A percentile compares a stretch with the other conserved stretches of the same genome.
These are phyloP conservation scores for Muscicapa adusta DNA, from an alignment of 2,113 vertebrate genomes.

Conservation along the genomic window DNA sequence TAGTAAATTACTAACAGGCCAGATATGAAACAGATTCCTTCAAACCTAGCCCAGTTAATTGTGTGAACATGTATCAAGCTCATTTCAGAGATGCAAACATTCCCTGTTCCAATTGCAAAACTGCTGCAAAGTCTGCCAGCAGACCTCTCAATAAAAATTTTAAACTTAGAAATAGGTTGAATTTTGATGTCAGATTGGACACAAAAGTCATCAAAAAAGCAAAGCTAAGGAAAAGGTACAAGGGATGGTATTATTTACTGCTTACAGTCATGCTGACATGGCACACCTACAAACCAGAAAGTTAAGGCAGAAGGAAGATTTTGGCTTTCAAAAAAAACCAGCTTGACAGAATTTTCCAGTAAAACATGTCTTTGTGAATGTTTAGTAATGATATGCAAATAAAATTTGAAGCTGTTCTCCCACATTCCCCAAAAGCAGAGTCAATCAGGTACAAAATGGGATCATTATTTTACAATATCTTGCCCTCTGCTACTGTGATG, in stretches of 20 bases:
- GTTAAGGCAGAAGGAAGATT: neutral
- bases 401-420: neutral
- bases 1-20: neutral
- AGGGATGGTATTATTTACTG: neutral
- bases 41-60: neutral
- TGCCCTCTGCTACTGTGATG: neutral
- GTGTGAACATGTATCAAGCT: neutral
- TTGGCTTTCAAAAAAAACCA: neutral
- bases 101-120: neutral
- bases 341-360: neutral
- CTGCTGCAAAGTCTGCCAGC: neutral
- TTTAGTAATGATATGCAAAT: neutral
- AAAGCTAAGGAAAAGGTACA: neutral
- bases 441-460: neutral
- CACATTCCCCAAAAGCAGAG: rapidly evolving
- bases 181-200: neutral
- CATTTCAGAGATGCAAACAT: neutral
- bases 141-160: neutral
- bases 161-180: neutral
- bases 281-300: neutral
- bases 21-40: neutral
- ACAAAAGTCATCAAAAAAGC: neutral
- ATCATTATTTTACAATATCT: neutral
- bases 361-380: neutral
- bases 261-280: neutral